These are phyloP conservation scores for Agrochola lychnidis DNA, from an alignment of 2,888 invertebrate species.

Conservation along the genomic window DNA sequence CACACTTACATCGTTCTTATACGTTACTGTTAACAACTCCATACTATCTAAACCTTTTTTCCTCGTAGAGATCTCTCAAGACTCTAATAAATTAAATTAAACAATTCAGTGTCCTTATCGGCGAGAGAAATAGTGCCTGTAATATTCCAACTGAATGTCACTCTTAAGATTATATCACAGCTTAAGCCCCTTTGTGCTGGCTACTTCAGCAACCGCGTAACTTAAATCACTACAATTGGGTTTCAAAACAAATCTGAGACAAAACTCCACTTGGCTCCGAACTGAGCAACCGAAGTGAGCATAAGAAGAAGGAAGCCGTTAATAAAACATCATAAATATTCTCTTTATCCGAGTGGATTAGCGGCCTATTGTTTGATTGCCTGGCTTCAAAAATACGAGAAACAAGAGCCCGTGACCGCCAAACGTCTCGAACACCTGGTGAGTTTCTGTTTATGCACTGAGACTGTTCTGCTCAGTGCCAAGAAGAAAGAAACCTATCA, in stretches of 20 bases:
- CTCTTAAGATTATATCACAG: constrained; percentile 78
- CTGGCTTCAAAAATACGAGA: constrained; percentile 6
- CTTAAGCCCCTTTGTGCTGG: constrained; percentile 75
- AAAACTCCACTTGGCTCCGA: constrained; percentile 51
- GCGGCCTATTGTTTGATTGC: constrained; percentile 29
- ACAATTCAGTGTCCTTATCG: constrained; percentile 77
- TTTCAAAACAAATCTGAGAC: constrained; percentile 74
- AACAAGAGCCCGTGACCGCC: not conserved
- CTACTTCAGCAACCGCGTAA: constrained; percentile 72
- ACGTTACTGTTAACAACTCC: constrained; percentile 25
- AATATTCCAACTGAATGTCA: constrained; percentile 78
- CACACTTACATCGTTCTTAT: constrained; percentile 27
- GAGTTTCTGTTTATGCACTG: not conserved
- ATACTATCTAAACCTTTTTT: constrained; percentile 49
- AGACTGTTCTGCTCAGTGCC: constrained; percentile 4
- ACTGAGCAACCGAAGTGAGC: constrained; percentile 33
- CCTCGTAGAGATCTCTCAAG: constrained; percentile 56
- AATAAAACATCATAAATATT: constrained; percentile 52
- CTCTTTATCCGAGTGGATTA: constrained; percentile 45
- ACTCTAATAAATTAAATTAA: constrained; percentile 74
- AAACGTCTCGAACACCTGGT: not conserved
- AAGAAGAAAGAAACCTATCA: constrained; percentile 22
- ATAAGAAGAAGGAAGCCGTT: constrained; percentile 44
- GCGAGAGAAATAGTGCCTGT: constrained; percentile 77
- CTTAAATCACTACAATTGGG: constrained; percentile 77